Evolutionary conservation across 2,888 invertebrate genomes (phyloP).

Genomic region (Polymixis lichenea): DNA sequence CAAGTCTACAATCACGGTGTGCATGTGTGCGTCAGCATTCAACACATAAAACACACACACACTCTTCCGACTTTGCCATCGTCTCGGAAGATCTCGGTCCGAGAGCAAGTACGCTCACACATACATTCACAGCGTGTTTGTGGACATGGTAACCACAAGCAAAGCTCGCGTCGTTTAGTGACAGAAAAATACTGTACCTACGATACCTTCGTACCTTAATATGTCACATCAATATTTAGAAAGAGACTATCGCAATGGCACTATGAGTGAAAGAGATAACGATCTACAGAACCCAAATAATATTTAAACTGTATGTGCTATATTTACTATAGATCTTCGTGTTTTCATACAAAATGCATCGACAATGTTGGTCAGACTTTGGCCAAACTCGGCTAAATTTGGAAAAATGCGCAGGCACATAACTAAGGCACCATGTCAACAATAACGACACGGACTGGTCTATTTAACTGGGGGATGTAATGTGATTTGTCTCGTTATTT

Average conservation of each 20-base stretch:
- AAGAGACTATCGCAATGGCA: background rate
- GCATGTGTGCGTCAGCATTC: background rate
- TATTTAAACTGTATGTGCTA: background rate
- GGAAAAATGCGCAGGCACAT: slow-evolving; percentile 82
- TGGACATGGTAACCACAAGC: too few relatives aligned
- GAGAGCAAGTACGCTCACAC: background rate
- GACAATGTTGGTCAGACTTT: slow-evolving; percentile 1
- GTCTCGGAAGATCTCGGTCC: too few relatives aligned
- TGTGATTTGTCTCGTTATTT: slow-evolving; percentile 58
- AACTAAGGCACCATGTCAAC: slow-evolving; percentile 82
- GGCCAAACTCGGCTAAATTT: slow-evolving; percentile 22
- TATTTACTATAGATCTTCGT: background rate
- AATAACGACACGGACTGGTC: slow-evolving; percentile 75
- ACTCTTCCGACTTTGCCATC: background rate
- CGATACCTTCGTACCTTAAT: too few relatives aligned
- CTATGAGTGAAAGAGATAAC: background rate
- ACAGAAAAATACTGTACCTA: too few relatives aligned
- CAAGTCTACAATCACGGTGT: background rate
- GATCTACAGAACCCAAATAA: background rate
- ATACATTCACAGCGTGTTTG: background rate
- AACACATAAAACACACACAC: background rate
- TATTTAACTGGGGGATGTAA: slow-evolving; percentile 53
- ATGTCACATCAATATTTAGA: background rate
- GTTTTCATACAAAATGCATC: background rate
- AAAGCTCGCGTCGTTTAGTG: too few relatives aligned